Evolutionary conservation across 2,888 invertebrate genomes (phyloP), one percentile per base, ranked within the genome.

Genomic region (Eilema caniola): DNA sequence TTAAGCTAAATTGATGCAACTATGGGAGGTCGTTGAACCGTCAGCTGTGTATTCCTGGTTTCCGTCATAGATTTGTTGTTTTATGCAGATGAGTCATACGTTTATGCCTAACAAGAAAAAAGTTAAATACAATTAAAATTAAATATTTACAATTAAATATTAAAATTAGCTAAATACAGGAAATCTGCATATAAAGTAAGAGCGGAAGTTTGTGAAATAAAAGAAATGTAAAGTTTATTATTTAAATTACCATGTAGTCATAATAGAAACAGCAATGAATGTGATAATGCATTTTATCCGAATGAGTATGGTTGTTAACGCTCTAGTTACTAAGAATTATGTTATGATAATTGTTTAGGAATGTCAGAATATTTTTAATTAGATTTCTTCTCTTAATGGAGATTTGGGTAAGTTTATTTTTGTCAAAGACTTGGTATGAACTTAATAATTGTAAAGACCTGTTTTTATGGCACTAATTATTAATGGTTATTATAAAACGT

Each of bases 1-100:
- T 94, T 93, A 93, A 90, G 83, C 84, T 85, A 79, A 90, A 92
- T 92, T 91, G 92, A 92, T 92, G 92, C 91, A 92, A 89, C 92
- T 88, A 84, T 82, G 85, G 83, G 81, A 79, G 93, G 92, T 90
- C 92, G 80, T 83, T 76, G 93, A 86, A 83, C 93, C 73, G 75
- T 66, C 83, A 72, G 75, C 82, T 85, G 86, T 87, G 85, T 92
- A 92, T 92, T 92, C 90, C 91, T 90, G 89, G 88, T 83, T 79
- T 60, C 74, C 73, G 73, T 67, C 80, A 73, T 68, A 80, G 79
- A 85, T 33, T 70, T 37, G 66, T 23, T 72, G 66, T 56, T 67
- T 67, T 47, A 69, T 77, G 72, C 56, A 56, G 66, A 73, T 70
- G 31, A 61, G 61, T 65, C 53, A 61, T 60, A n/a, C 25, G 20